Conservation (phyloP, 2,797 vertebrate species). For the Platyrinchus mystaceus region DNA sequence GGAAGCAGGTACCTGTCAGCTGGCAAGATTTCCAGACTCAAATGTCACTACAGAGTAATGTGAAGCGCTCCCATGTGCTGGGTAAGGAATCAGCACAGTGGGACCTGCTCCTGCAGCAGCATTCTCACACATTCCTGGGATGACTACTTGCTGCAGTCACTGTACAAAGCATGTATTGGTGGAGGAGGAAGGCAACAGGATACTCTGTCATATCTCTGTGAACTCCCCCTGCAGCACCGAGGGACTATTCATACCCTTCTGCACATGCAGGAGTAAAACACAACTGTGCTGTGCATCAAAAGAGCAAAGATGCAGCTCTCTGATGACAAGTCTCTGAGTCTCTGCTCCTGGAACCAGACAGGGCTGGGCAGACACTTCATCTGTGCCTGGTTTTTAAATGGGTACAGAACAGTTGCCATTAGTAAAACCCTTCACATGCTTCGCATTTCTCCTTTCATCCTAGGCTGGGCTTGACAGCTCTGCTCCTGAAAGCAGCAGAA, state of each 20-base stretch:
- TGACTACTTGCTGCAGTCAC: neutral
- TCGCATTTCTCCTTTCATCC: slow-evolving; percentile 10
- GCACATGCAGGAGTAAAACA: neutral
- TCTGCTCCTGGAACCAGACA: neutral
- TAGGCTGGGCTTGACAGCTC: slow-evolving; percentile 7
- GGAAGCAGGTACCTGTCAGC: slow-evolving; percentile 12
- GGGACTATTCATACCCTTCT: neutral
- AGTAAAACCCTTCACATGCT: slow-evolving; percentile 13
- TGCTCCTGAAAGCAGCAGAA: neutral
- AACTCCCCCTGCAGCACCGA: neutral
- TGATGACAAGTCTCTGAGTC: neutral
- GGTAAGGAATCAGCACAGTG: neutral
- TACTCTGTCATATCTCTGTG: neutral
- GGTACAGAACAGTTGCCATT: slow-evolving; percentile 3
- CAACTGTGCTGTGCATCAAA: neutral
- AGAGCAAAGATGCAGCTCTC: neutral
- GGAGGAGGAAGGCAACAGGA: neutral
- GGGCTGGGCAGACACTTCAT: slow-evolving; percentile 7
- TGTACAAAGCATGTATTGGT: neutral
- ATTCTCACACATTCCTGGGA: slow-evolving; percentile 28
- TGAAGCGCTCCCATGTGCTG: neutral
- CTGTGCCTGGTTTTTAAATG: neutral
- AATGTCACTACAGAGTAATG: neutral
- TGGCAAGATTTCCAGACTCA: neutral
- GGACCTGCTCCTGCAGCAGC: neutral